A percentile compares a stretch with the other conserved stretches of the same genome.
phyloP scores from a whole-genome alignment of 2,113 vertebrate genomes.

The Pandion haliaetus region DNA sequence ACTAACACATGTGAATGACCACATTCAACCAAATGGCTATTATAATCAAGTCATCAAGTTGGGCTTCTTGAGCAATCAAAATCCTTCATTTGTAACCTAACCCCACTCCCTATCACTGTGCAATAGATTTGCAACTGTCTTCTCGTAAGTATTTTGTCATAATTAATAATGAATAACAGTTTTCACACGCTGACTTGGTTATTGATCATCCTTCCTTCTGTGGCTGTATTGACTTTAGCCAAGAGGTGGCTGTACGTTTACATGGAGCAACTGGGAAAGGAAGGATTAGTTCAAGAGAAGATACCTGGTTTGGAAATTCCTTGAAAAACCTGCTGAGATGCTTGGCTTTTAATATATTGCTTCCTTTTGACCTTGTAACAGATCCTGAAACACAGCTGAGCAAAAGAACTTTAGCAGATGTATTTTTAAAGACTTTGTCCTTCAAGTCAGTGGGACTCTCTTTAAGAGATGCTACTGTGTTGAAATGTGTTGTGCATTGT shows the following conservation, averaged over 20 bases:
- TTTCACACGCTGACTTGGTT: neutral
- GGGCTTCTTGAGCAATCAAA: neutral
- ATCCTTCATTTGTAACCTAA: neutral
- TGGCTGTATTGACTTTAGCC: neutral
- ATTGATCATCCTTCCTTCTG: neutral
- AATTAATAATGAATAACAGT: neutral
- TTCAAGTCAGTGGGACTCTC: neutral
- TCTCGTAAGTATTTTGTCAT: neutral
- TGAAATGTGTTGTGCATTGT: neutral
- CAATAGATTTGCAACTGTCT: neutral
- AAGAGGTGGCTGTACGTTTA: neutral
- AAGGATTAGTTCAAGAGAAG: neutral
- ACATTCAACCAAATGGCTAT: neutral
- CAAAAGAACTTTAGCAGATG: neutral
- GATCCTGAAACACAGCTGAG: neutral
- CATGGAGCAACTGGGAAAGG: neutral
- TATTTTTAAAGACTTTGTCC: neutral
- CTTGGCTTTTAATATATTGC: neutral
- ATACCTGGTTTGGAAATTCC: neutral
- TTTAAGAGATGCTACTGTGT: neutral
- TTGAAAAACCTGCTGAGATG: neutral
- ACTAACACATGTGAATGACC: too few species aligned
- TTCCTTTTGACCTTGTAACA: neutral
- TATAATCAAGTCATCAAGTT: neutral
- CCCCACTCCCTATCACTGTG: accelerated